A percentile compares a stretch with the other conserved stretches of the same genome.
Conservation (phyloP, 2,888 invertebrate species). For the Patella ulyssiponensis region DNA sequence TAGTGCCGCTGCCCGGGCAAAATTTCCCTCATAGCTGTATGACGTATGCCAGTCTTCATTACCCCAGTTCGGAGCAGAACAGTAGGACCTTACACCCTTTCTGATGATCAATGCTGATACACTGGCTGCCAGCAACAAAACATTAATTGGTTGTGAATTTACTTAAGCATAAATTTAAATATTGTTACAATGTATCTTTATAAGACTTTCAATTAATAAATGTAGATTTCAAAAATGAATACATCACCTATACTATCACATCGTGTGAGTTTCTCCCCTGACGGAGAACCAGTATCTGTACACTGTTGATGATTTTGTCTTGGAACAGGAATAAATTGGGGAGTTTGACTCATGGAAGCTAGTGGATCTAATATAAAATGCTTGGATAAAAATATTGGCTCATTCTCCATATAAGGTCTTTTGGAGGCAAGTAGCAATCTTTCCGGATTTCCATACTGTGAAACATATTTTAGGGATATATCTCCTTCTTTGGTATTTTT, state of each 20-base stretch:
- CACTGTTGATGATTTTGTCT: neutral
- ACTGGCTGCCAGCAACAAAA: no score
- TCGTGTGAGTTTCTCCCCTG: slow-evolving; percentile 33
- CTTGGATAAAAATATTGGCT: neutral
- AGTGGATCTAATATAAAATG: slow-evolving; percentile 18
- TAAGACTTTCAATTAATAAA: no score
- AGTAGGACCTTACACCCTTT: no score
- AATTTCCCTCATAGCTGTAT: no score
- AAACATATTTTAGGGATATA: slow-evolving; percentile 15
- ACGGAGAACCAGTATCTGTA: neutral
- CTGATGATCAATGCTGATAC: no score
- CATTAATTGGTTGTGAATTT: no score
- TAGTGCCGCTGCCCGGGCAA: no score
- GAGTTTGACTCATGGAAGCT: neutral
- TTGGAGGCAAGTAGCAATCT: neutral
- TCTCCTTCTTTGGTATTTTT: slow-evolving; percentile 13
- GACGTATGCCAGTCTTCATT: no score
- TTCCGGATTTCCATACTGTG: neutral
- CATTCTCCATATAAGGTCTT: neutral
- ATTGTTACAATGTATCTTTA: no score
- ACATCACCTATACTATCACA: slow-evolving; percentile 50
- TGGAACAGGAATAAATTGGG: slow-evolving; percentile 6
- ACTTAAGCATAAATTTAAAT: no score
- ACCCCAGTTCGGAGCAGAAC: no score
- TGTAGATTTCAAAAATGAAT: no score